These are phyloP conservation scores for Hippocampus comes DNA, from an alignment of 2,113 vertebrate species.

Conservation along the genomic window DNA sequence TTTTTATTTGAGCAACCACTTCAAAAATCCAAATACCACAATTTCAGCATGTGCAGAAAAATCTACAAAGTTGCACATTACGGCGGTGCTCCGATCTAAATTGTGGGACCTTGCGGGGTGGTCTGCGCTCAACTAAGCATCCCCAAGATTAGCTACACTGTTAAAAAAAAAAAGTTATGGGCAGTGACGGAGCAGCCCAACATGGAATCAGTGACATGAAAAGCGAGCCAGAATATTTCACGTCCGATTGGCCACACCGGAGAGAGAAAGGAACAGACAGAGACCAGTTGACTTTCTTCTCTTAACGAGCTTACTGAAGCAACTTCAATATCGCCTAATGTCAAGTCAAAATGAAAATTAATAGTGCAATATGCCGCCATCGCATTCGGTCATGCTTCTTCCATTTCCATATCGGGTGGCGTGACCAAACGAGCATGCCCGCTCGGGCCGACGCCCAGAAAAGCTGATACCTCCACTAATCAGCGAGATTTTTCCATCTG, in stretches of 20 bases:
- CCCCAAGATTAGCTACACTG: not conserved
- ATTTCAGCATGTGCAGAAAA: too few species aligned
- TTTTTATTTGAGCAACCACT: too few species aligned
- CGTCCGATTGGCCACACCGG: constrained; percentile 51
- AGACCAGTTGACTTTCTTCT: constrained; percentile 28
- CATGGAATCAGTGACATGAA: constrained; percentile 50
- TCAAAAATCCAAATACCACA: too few species aligned
- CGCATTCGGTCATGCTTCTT: constrained; percentile 63
- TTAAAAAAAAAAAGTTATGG: not conserved
- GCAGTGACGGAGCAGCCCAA: constrained; percentile 32
- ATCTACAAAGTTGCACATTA: not conserved
- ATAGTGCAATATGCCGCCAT: constrained; percentile 71
- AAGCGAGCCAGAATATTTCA: constrained; percentile 60
- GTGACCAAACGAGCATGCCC: constrained; percentile 74
- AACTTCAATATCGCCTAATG: constrained; percentile 75
- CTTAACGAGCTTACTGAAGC: constrained; percentile 70
- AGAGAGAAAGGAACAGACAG: constrained; percentile 26
- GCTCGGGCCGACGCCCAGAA: constrained; percentile 62
- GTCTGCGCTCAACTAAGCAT: not conserved
- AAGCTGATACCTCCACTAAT: constrained; percentile 76
- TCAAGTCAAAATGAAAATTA: constrained; percentile 79
- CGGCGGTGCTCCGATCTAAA: not conserved
- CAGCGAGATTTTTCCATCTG: constrained; percentile 70
- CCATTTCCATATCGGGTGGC: constrained; percentile 75
- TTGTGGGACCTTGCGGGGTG: not conserved